Evolutionary conservation across 2,888 invertebrate genomes (phyloP), one percentile per base, ranked within the genome.

Genomic region (Dynastes tityus): DNA sequence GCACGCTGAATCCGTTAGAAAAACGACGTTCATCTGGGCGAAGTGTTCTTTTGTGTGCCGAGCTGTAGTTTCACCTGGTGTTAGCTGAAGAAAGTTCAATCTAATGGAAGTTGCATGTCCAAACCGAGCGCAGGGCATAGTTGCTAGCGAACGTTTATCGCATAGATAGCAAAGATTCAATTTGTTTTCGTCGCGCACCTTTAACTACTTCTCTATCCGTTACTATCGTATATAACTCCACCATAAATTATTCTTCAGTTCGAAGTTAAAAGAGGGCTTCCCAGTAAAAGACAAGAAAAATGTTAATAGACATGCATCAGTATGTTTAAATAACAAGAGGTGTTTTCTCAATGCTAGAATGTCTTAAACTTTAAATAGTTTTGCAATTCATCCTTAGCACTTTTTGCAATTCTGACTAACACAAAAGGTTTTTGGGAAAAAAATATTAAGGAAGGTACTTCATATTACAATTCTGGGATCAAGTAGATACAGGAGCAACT

Each of bases 91-190:
- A 65, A 65, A 65, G 40, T 40, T 45, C 65, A 8, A 65, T 45
- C 16, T 65, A 65, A 65, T 65, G 65, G 65, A 65, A 65, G 45
- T 65, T 40, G 65, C 65, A 65, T 65, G 65, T 65, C 40, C 37
- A 11, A n/a, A n/a, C 11, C 55, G 55, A 16, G 16, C 55, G 16
- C 4, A 16, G 8, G 55, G 1, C 9, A n/a, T 8, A 22, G 13
- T 45, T 55, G 22, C 13, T 2, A 55, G 22, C 16, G 16, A 55
- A 13, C 22, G 11, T 55, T 55, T 55, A 55, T 55, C 55, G 22
- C 16, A 16, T 55, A 55, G 22, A 13, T 16, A 55, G 22, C 55
- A 55, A 55, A 55, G 55, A 55, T 55, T 55, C 55, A 55, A 55
- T 55, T 55, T 55, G 22, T 55, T 55, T 55, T 55, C n/a, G 2